Conservation (phyloP, 2,888 invertebrate species). For the Liodrosophila aerea region DNA sequence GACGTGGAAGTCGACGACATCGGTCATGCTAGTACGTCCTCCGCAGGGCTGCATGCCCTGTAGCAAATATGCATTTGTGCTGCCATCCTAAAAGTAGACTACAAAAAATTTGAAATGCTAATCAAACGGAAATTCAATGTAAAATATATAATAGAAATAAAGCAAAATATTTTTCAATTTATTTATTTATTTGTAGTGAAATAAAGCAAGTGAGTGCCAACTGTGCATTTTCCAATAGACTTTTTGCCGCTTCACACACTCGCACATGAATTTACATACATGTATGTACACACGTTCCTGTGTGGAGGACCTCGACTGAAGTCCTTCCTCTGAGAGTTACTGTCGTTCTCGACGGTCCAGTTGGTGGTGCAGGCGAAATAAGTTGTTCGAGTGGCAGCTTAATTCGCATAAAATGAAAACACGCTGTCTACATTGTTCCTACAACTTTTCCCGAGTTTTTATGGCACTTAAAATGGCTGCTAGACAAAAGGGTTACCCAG, state of each 20-base stretch:
- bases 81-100: slow-evolving; percentile 63
- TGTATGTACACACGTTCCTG: background rate
- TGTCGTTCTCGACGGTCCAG: slow-evolving; percentile 62
- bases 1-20: slow-evolving; percentile 54
- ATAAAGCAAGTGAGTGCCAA: too few relatives aligned
- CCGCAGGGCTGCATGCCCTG: slow-evolving; percentile 54
- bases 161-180: background rate
- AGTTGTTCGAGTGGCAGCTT: slow-evolving; percentile 81
- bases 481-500: slow-evolving; percentile 72
- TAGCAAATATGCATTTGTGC: slow-evolving; percentile 51
- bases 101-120: slow-evolving; percentile 16
- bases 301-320: too few relatives aligned
- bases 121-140: slow-evolving; percentile 1
- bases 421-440: slow-evolving; percentile 82
- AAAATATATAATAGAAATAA: background rate
- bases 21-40: slow-evolving; percentile 25
- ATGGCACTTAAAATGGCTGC: slow-evolving; percentile 78
- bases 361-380: slow-evolving; percentile 58
- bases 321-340: slow-evolving; percentile 10
- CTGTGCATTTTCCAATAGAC: too few relatives aligned
- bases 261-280: background rate
- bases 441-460: slow-evolving; percentile 79
- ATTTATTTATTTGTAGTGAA: too few relatives aligned
- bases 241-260: too few relatives aligned
- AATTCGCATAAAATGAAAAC: slow-evolving; percentile 82